Base-by-base conservation (phyloP, 2,888 invertebrate genomes). In the Elegia similella region DNA sequence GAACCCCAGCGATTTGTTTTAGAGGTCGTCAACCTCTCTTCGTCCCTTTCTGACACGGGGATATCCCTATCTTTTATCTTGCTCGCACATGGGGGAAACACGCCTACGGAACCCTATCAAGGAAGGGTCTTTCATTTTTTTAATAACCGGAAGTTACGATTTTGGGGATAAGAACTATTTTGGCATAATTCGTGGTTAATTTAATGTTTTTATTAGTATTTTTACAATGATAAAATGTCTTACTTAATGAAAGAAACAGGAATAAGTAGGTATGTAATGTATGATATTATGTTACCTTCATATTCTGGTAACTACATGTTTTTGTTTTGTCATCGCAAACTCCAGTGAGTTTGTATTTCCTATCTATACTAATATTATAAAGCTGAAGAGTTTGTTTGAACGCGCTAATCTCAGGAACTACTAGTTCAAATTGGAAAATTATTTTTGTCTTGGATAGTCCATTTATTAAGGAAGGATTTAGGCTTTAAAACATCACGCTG, bases 1-100 rank as follows among this genome's bases (percentile, higher is more conserved):
- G 77, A 81, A 86, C 88, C 88, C 85, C 78, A 78, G 76, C 90
- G 89, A 89, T 91, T 89, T 89, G 90, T 89, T 90, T 89, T 86
- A 90, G 84, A 87, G 90, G 90, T 90, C 90, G 79, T 89, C 87
- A 87, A 81, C 88, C 88, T 82, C 78, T 63, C 66, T 68, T 75
- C 69, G 60, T 86, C 87, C 70, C 78, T 69, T 66, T 86, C 80
- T 65, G 62, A 61, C 81, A 68, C 66, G 67, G 69, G 64, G 61
- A 60, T 70, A 72, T 65, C 68, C 69, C 63, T 69, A 79, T 80
- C 66, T 62, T 66, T 59, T 62, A 58, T 86, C 86, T 68, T 80
- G 34, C 61, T 86, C 80, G 56, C 77, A 76, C 84, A 69, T 73
- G 75, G 80, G 84, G 86, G 86, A 81, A 84, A 81, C 69, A 63